Base-by-base conservation (phyloP, 2,797 vertebrate genomes). In the Dallia pectoralis region DNA sequence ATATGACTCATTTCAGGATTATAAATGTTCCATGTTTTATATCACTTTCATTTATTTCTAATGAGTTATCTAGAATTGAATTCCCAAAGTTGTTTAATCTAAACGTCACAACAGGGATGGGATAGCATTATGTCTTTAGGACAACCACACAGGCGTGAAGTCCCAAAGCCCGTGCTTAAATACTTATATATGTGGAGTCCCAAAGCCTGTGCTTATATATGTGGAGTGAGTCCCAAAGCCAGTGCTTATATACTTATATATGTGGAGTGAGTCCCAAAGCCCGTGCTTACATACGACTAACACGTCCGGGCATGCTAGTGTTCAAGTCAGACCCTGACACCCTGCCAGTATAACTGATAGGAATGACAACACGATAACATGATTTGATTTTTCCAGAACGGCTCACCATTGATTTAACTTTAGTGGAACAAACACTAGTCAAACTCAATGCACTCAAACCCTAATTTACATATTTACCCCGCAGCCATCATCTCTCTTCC, bases 361-460 rank as follows among this genome's bases (percentile, higher is more conserved):
- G n/a, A n/a, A 66, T 66, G 14, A 40, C 27, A 69, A 6, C 67
- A 75, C n/a, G n/a, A n/a, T 44, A 64, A 59, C 75, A 77, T 44
- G 68, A 73, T 30, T 73, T 32, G 48, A 56, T 44, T 16, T 53
- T 71, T 63, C 66, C 33, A 29, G 32, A 51, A 67, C 76, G 76
- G 76, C 71, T 77, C 66, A 30, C 30, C 44, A 33, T 27, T 53
- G 56, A 53, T 69, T 70, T 59, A 62, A 64, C 66, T 79, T 29
- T 44, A 65, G 61, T 73, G 65, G 79, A 25, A 74, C 47, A 83
- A 81, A 81, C 72, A 6, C 40, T 70, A 44, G 1, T 44, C 14
- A 3, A 12, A 12, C 40, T 44, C 40, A 44, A 12, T 44, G 11
- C 40, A 11, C 9, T 11, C 40, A 44, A 44, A 44, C 6, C 40